phyloP scores from a whole-genome alignment of 2,888 invertebrate species.

The Scaptomyza polygonia region DNA sequence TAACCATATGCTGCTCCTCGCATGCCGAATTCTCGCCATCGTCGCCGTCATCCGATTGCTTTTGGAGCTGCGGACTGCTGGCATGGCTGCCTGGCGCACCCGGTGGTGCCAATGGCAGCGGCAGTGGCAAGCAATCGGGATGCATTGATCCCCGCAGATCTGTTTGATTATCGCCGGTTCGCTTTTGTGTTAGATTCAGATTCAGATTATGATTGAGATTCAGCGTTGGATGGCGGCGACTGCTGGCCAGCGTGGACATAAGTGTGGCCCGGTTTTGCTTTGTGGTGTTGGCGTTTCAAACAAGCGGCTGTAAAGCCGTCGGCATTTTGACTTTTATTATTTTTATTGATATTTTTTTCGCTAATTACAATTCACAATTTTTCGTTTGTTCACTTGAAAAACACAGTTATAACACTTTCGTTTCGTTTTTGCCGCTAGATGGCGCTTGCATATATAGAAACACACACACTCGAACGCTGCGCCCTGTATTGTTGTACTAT shows the following conservation, averaged over 20 bases:
- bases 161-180: conserved; percentile 24
- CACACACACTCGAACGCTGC: conserved; percentile 13
- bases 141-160: conserved; percentile 73
- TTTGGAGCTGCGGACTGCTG: conserved; percentile 78
- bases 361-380: conserved; percentile 33
- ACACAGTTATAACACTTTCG: conserved; percentile 17
- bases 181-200: conserved; percentile 35
- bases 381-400: conserved; percentile 22
- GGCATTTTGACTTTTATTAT: conserved; percentile 36
- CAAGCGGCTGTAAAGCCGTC: conserved; percentile 44
- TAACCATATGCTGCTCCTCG: conserved; percentile 60
- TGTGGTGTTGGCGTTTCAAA: neutral
- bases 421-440: conserved; percentile 40
- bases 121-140: conserved; percentile 82
- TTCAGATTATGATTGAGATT: conserved; percentile 40
- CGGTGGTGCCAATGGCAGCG: conserved; percentile 70
- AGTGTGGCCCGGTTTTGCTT: conserved; percentile 38
- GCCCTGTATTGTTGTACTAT: neutral
- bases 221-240: conserved; percentile 70
- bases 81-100: conserved; percentile 64
- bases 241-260: conserved; percentile 79
- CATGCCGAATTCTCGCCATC: conserved; percentile 40
- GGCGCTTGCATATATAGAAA: conserved; percentile 33
- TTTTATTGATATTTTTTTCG: neutral
- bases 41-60: conserved; percentile 42